These are phyloP conservation scores for Tortricodes alternella DNA, from an alignment of 2,888 invertebrate species.

Conservation along the genomic window DNA sequence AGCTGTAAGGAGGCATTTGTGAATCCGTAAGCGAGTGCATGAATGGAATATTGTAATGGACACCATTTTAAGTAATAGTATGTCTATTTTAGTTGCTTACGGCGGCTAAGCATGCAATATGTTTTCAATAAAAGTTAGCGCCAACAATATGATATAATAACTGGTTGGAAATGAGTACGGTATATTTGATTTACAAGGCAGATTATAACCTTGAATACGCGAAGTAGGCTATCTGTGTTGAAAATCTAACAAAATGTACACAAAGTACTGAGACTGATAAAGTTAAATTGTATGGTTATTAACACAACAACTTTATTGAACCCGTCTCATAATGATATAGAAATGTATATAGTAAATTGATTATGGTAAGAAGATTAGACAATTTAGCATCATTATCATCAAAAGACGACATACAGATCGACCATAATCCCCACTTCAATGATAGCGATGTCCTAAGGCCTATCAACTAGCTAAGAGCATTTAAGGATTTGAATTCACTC, in stretches of 20 bases:
- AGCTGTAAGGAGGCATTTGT: constrained; percentile 5
- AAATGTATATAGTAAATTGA: too few species aligned
- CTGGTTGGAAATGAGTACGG: not conserved
- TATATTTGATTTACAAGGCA: not conserved
- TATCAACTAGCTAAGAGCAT: too few species aligned
- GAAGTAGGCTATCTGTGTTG: not conserved
- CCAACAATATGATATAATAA: not conserved
- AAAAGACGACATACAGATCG: too few species aligned
- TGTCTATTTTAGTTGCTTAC: not conserved
- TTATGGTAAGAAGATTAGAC: too few species aligned
- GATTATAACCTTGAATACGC: not conserved
- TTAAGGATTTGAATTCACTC: too few species aligned
- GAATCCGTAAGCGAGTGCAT: constrained; percentile 2
- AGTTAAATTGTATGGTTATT: too few species aligned
- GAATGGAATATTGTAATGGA: constrained; percentile 14
- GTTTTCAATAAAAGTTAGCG: not conserved
- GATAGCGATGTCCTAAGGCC: too few species aligned
- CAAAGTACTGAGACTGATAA: too few species aligned
- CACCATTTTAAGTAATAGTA: not conserved
- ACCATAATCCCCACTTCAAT: too few species aligned
- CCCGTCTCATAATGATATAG: too few species aligned
- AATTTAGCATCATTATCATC: too few species aligned
- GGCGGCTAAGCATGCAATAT: not conserved
- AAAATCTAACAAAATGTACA: not conserved
- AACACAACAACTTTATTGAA: too few species aligned